Conservation (phyloP, 2,888 invertebrate species). For the Pachliopta kotzebuea region DNA sequence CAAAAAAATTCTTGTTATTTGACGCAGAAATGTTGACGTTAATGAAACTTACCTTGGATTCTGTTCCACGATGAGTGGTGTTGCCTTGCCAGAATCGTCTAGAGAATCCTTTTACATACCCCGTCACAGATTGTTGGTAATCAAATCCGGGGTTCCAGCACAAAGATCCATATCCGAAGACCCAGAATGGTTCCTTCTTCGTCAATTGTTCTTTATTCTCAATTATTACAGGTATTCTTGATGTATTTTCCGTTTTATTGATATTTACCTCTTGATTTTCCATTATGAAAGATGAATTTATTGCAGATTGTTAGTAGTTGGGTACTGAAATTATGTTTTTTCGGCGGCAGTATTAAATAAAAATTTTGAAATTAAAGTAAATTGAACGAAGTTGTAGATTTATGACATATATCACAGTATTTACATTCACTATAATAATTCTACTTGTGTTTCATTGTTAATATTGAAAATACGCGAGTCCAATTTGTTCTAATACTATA, state of each 20-base stretch:
- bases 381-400: slow-evolving; percentile 48
- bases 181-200: slow-evolving; percentile 85
- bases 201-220: slow-evolving; percentile 41
- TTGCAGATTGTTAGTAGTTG: slow-evolving; percentile 29
- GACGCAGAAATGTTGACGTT: slow-evolving; percentile 3
- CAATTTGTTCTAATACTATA: slow-evolving; percentile 48
- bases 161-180: slow-evolving; percentile 97
- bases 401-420: slow-evolving; percentile 48
- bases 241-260: slow-evolving; percentile 19
- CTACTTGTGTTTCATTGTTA: slow-evolving; percentile 65
- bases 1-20: too few relatives aligned
- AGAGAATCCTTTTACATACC: slow-evolving; percentile 90
- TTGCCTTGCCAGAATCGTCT: slow-evolving; percentile 97
- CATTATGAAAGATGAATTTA: slow-evolving; percentile 24
- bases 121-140: slow-evolving; percentile 88
- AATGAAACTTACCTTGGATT: slow-evolving; percentile 80
- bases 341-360: slow-evolving; percentile 34
- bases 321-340: neutral
- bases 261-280: slow-evolving; percentile 28
- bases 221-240: slow-evolving; percentile 25
- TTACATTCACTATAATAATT: slow-evolving; percentile 48
- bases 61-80: slow-evolving; percentile 89
- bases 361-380: slow-evolving; percentile 37
- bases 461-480: slow-evolving; percentile 48
- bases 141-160: slow-evolving; percentile 98